These are phyloP conservation scores for Lophotis ruficrista DNA, from an alignment of 2,113 vertebrate genomes.

Conservation along the genomic window DNA sequence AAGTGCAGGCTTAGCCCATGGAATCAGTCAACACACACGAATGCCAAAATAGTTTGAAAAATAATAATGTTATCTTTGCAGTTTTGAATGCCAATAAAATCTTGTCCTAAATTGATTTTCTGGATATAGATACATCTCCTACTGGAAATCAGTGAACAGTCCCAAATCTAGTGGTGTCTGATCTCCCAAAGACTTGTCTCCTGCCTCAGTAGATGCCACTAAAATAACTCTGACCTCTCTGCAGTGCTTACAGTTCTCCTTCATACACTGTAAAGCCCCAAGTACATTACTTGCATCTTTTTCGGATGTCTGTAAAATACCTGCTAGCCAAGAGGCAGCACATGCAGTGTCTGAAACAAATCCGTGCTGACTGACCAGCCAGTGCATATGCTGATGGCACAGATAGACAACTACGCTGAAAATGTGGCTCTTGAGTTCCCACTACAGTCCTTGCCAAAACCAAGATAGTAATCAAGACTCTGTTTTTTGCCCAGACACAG, in stretches of 20 bases:
- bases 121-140: background rate
- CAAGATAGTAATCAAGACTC: background rate
- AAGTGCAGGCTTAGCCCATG: background rate
- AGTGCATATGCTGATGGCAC: background rate
- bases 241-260: background rate
- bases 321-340: background rate
- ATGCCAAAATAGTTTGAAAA: background rate
- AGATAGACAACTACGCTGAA: background rate
- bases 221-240: background rate
- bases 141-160: background rate
- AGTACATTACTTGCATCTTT: background rate
- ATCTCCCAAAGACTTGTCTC: background rate
- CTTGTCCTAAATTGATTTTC: background rate
- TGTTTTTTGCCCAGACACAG: background rate
- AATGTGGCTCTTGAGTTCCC: background rate
- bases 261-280: background rate
- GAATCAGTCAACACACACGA: background rate
- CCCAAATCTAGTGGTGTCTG: background rate
- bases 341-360: accelerated
- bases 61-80: background rate
- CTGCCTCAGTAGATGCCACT: background rate
- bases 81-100: background rate
- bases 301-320: background rate
- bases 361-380: background rate
- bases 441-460: background rate